Base-by-base conservation (phyloP, 2,888 invertebrate genomes). In the Ischnura elegans region DNA sequence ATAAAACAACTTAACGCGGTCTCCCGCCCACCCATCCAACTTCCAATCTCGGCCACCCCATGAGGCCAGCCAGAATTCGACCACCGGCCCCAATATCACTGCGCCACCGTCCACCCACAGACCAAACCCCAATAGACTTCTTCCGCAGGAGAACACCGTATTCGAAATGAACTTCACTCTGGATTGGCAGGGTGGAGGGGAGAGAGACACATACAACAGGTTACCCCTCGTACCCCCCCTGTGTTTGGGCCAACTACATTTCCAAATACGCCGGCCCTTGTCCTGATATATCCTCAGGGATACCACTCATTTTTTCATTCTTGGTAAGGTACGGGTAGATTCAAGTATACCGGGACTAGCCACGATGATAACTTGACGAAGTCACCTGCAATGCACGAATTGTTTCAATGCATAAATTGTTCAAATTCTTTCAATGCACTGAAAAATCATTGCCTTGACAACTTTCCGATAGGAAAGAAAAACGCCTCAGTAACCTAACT, bases 81-180 rank as follows among this genome's bases (percentile, higher is more conserved):
- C 76, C 13, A 29, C 76, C 76, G 16, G 13, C 76, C 76, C 36
- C 76, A 76, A 76, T 76, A 76, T 25, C 13, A 51, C 76, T 76
- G 8, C 36, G n/a, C 76, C 76, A 36, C 76, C 76, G 5, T 61
- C 61, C 61, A 8, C 76, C 29, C 29, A 76, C 76, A 36, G 5
- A 10, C 76, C 29, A 29, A 29, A 10, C 36, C 36, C 76, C 76
- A 29, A 76, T 25, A n/a, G 61, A 61, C 76, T 36, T 25, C 76
- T 76, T 61, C 25, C 61, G 6, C 61, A 25, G 61, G 25, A 76
- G 76, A 76, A 36, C 42, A 61, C 61, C 90, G 90, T 61, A 90
- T 90, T 90, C 90, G 90, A 90, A 90, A 90, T 90, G 90, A 90
- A 90, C 61, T 90, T 90, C 87, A 42, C 42, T 13, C 87, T 29